Evolutionary conservation across 2,888 invertebrate genomes (phyloP).

Genomic region (Drosophila fungiperda): DNA sequence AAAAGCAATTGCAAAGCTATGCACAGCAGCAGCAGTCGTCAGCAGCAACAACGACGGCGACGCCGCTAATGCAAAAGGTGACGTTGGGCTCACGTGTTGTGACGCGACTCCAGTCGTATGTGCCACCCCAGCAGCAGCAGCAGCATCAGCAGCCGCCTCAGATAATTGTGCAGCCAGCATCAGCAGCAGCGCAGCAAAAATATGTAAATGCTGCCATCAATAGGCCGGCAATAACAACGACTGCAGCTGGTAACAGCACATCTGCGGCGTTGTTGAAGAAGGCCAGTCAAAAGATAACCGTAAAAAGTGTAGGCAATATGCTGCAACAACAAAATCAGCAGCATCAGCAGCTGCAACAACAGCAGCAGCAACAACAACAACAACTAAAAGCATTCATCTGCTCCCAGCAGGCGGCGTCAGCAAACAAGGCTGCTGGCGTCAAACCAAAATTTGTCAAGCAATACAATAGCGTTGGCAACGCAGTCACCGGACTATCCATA

Average conservation of each 20-base stretch:
- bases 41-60: slow-evolving; percentile 35
- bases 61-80: slow-evolving; percentile 60
- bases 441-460: slow-evolving; percentile 84
- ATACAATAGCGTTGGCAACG: slow-evolving; percentile 67
- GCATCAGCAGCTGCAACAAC: slow-evolving; percentile 64
- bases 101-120: slow-evolving; percentile 81
- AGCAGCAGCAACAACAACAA: slow-evolving; percentile 69
- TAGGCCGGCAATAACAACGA: slow-evolving; percentile 48
- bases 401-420: slow-evolving; percentile 64
- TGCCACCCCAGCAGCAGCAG: slow-evolving; percentile 63
- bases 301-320: slow-evolving; percentile 72
- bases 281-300: slow-evolving; percentile 67
- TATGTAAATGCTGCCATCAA: slow-evolving; percentile 63
- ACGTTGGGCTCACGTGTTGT: slow-evolving; percentile 78
- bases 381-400: slow-evolving; percentile 71
- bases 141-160: slow-evolving; percentile 61
- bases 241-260: slow-evolving; percentile 19
- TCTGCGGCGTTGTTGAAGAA: slow-evolving; percentile 57
- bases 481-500: slow-evolving; percentile 57
- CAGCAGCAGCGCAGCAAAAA: slow-evolving; percentile 70
- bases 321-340: slow-evolving; percentile 76
- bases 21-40: slow-evolving; percentile 23
- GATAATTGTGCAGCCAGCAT: slow-evolving; percentile 67
- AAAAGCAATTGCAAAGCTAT: slow-evolving; percentile 50
- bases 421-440: slow-evolving; percentile 55